phyloP scores from a whole-genome alignment of 2,113 vertebrate genomes.

The Eolophus roseicapilla region DNA sequence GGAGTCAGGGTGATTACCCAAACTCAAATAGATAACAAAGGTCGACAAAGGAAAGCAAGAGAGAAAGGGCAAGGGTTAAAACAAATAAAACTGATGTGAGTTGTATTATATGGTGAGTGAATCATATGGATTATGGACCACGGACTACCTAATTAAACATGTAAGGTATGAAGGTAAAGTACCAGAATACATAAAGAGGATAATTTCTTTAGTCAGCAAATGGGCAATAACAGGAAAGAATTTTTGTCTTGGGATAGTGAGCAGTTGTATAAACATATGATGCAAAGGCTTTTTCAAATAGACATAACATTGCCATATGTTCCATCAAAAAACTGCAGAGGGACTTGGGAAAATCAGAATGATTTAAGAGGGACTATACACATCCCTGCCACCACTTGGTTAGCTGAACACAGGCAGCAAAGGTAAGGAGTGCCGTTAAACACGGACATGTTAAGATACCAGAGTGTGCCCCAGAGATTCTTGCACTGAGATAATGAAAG shows the following conservation, averaged over 20 bases:
- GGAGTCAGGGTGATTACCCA: neutral
- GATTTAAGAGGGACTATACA: slow-evolving; percentile 78
- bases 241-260: slow-evolving; percentile 84
- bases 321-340: slow-evolving; percentile 77
- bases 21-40: neutral
- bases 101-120: slow-evolving; percentile 41
- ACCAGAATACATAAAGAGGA: slow-evolving; percentile 83
- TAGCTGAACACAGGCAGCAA: slow-evolving; percentile 70
- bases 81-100: slow-evolving; percentile 5
- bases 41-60: neutral
- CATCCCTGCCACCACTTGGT: slow-evolving; percentile 74
- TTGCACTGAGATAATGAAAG: slow-evolving; percentile 72
- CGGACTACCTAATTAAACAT: slow-evolving; percentile 80
- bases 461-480: slow-evolving; percentile 74
- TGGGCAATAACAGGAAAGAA: slow-evolving; percentile 84
- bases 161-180: slow-evolving; percentile 83
- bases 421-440: slow-evolving; percentile 71
- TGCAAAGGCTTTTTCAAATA: slow-evolving; percentile 84
- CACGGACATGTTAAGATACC: slow-evolving; percentile 71
- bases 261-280: slow-evolving; percentile 86
- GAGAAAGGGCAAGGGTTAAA: slow-evolving; percentile 53
- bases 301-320: slow-evolving; percentile 84
- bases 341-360: slow-evolving; percentile 81
- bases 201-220: slow-evolving; percentile 85
- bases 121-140: slow-evolving; percentile 75